phyloP scores from a whole-genome alignment of 2,888 invertebrate species.

The Tiliacea citrago region DNA sequence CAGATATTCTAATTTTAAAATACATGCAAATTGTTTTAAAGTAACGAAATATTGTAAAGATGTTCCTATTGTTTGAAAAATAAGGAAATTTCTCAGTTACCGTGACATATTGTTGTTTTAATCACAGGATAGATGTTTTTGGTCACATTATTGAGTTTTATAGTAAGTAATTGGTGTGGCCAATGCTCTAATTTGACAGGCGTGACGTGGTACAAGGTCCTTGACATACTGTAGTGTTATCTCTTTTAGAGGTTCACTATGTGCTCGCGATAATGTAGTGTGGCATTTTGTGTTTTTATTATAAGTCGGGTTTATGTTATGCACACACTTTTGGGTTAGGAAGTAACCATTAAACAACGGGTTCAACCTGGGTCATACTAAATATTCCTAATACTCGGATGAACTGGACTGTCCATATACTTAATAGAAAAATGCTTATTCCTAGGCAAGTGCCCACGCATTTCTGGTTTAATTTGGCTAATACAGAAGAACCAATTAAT shows the following conservation, averaged over 20 bases:
- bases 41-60: constrained; percentile 35
- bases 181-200: constrained; percentile 58
- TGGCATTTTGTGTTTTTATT: constrained; percentile 14
- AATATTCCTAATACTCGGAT: background rate
- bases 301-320: background rate
- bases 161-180: constrained; percentile 42
- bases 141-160: constrained; percentile 30
- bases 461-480: background rate
- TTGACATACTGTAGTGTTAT: constrained; percentile 58
- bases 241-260: constrained; percentile 47
- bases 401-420: background rate
- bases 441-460: background rate
- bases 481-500: background rate
- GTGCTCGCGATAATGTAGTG: constrained; percentile 37
- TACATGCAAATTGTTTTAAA: constrained; percentile 52
- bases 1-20: constrained; percentile 46
- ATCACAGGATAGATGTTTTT: constrained; percentile 14
- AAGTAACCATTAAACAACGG: background rate
- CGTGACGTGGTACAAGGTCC: constrained; percentile 43
- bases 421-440: background rate
- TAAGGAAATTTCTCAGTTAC: constrained; percentile 6
- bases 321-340: background rate
- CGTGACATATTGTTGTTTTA: constrained; percentile 35
- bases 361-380: no score
- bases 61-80: constrained; percentile 11